These are phyloP conservation scores for Euspilapteryx auroguttella DNA, from an alignment of 2,888 invertebrate species.

Conservation along the genomic window DNA sequence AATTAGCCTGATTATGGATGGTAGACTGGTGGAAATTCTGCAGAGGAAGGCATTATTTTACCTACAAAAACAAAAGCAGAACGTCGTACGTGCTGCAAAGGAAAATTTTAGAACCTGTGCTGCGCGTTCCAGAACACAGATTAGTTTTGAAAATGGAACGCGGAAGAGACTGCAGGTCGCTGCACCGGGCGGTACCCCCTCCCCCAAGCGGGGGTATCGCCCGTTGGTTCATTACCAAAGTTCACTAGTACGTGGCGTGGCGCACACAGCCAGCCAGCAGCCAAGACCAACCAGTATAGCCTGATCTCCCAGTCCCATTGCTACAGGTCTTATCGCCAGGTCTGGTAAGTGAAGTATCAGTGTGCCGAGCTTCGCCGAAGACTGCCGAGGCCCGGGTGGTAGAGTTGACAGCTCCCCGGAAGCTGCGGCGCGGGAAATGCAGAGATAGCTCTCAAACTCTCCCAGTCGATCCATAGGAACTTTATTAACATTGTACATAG, in stretches of 20 bases:
- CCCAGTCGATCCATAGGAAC: no score
- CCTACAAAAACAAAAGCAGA: background rate
- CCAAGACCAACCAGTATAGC: no score
- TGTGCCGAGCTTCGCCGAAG: constrained; percentile 32
- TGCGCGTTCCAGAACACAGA: no score
- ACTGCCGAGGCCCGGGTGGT: constrained; percentile 27
- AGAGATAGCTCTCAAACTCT: no score
- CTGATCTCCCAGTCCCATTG: no score
- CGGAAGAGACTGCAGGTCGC: constrained; percentile 34
- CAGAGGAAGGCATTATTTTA: constrained; percentile 3
- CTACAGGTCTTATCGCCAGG: no score
- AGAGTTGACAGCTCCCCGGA: constrained; percentile 41
- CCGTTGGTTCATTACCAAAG: constrained; percentile 57
- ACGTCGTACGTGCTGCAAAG: constrained; percentile 1
- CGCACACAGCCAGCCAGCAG: no score
- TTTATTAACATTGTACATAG: no score
- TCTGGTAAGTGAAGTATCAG: no score
- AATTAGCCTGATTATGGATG: background rate
- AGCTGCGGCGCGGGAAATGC: constrained; percentile 34
- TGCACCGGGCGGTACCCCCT: constrained; percentile 27
- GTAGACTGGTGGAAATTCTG: constrained; percentile 2
- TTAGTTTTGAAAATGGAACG: no score
- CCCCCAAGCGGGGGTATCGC: constrained; percentile 39
- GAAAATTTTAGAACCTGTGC: no score
- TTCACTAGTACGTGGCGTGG: constrained; percentile 52